Evolutionary conservation across 2,888 invertebrate genomes (phyloP).

Genomic region (Tholera decimalis): DNA sequence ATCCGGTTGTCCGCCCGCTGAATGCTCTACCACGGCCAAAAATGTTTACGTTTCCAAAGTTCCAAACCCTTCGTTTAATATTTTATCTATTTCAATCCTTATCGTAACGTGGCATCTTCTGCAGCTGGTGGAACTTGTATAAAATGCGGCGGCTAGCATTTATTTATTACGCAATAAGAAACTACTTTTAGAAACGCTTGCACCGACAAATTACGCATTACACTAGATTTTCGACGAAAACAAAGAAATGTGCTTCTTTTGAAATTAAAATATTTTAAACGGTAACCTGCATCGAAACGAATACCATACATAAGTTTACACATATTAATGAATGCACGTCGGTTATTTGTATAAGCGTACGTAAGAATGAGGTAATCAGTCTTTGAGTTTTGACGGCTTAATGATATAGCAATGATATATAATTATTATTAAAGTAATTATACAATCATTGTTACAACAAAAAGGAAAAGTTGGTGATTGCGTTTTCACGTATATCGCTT

Average conservation of each 20-base stretch:
- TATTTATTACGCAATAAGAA: constrained; percentile 20
- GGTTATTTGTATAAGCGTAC: constrained; percentile 21
- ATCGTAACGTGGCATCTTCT: constrained; percentile 11
- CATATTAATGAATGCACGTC: constrained; percentile 9
- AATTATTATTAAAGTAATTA: constrained; percentile 35
- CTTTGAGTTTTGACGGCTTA: constrained; percentile 34
- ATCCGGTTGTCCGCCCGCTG: neutral
- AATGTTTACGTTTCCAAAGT: constrained; percentile 12
- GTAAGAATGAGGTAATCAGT: constrained; percentile 14
- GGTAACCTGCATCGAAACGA: constrained; percentile 1
- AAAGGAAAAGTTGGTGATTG: constrained; percentile 47
- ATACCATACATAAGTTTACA: neutral
- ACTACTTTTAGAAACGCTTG: constrained; percentile 34
- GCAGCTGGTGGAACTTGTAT: constrained; percentile 31
- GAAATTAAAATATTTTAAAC: constrained; percentile 23
- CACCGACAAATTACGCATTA: constrained; percentile 21
- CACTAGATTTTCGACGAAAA: constrained; percentile 31
- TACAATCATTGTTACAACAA: constrained; percentile 24
- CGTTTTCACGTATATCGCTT: constrained; percentile 36
- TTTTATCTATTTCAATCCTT: constrained; percentile 12
- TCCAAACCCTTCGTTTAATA: constrained; percentile 10
- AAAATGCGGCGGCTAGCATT: neutral
- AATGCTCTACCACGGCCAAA: neutral
- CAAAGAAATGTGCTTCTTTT: constrained; percentile 28
- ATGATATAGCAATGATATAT: constrained; percentile 15